Evolutionary conservation across 2,797 vertebrate genomes (phyloP).

Genomic region (Characodon lateralis): DNA sequence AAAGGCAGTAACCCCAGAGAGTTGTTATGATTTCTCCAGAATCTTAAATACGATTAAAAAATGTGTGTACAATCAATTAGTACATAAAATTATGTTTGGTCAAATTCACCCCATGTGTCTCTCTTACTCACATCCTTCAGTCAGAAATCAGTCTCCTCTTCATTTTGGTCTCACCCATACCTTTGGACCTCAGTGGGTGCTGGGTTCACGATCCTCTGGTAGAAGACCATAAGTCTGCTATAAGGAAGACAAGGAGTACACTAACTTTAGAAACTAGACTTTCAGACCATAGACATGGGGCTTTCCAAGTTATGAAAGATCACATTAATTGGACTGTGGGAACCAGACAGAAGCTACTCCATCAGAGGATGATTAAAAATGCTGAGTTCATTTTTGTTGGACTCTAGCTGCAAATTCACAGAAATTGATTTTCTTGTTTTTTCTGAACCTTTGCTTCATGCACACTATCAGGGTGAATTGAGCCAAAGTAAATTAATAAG

Average conservation of each 20-base stretch:
- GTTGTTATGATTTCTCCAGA: background rate
- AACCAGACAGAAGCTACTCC: constrained; percentile 8
- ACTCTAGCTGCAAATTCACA: background rate
- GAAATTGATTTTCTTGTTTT: background rate
- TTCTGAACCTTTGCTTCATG: background rate
- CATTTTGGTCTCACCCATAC: constrained; percentile 30
- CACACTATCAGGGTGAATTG: constrained; percentile 2
- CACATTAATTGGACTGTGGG: constrained; percentile 6
- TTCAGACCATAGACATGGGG: background rate
- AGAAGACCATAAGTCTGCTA: constrained; percentile 54
- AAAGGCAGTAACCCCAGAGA: background rate
- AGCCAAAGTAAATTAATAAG: constrained; percentile 4
- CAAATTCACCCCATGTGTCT: constrained; percentile 19
- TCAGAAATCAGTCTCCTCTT: constrained; percentile 35
- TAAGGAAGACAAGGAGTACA: constrained; percentile 27
- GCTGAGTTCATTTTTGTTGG: background rate
- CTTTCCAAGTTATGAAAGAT: constrained; percentile 19
- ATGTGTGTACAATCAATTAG: background rate
- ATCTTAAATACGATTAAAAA: background rate
- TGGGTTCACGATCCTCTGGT: constrained; percentile 35
- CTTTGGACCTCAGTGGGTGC: constrained; percentile 41
- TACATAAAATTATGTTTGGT: background rate
- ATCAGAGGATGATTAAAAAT: background rate
- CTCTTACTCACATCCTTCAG: constrained; percentile 39
- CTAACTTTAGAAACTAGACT: constrained; percentile 29